A percentile compares a stretch with the other conserved stretches of the same genome.
Evolutionary conservation across 2,797 vertebrate genomes (phyloP).

Genomic region (Nannoperca australis): DNA sequence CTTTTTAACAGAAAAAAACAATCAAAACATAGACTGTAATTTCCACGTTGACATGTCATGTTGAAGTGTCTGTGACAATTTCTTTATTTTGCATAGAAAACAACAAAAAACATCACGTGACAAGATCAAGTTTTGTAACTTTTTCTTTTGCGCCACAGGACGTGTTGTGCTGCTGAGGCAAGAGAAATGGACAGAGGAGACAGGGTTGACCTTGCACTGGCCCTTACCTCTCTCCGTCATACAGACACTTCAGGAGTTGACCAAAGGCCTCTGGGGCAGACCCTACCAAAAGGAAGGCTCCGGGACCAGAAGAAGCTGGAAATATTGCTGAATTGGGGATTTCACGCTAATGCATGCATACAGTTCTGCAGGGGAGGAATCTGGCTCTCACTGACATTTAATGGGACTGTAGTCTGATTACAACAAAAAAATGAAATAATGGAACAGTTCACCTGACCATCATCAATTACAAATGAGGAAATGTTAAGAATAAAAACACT

Average conservation of each 20-base stretch:
- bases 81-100: constrained; percentile 20
- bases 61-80: constrained; percentile 46
- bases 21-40: constrained; percentile 34
- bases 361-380: constrained; percentile 23
- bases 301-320: constrained; percentile 32
- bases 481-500: constrained; percentile 2
- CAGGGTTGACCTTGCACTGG: constrained; percentile 68
- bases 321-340: constrained; percentile 56
- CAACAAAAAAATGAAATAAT: constrained; percentile 29
- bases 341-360: constrained; percentile 38
- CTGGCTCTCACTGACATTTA: constrained; percentile 31
- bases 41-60: constrained; percentile 26
- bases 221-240: constrained; percentile 69
- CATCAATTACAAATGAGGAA: not conserved
- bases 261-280: constrained; percentile 52
- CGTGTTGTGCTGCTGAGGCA: constrained; percentile 33
- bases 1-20: constrained; percentile 51
- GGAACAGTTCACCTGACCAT: constrained; percentile 5
- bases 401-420: constrained; percentile 19
- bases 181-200: constrained; percentile 55
- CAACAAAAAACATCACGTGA: not conserved
- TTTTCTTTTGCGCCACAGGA: constrained; percentile 22
- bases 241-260: constrained; percentile 61
- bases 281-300: constrained; percentile 43
- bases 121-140: not conserved